Conservation (phyloP, 35 echinoderm and acorn worm species). For the Holothuria glaberrima region DNA sequence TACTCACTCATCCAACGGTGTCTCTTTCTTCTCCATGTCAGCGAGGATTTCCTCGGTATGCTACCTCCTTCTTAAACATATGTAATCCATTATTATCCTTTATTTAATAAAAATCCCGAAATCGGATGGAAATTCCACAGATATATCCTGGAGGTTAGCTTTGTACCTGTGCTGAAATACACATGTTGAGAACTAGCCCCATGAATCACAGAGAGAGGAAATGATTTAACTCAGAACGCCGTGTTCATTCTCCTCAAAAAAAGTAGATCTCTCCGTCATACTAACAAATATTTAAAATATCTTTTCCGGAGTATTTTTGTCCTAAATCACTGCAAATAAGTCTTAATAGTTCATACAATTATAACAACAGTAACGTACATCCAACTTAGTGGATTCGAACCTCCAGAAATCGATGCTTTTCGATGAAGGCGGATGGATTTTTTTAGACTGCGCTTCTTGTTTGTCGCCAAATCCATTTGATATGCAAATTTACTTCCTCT, state of each 20-base stretch:
- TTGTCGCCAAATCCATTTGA: conserved; percentile 91
- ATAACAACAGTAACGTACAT: background rate
- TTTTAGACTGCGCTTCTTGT: conserved; percentile 51
- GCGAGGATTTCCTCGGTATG: conserved; percentile 62
- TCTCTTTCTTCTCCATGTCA: conserved; percentile 89
- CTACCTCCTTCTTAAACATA: conserved; percentile 52
- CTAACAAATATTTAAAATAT: conserved; percentile 31
- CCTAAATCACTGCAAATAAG: background rate
- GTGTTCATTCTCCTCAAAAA: conserved; percentile 3
- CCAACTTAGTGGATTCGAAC: background rate
- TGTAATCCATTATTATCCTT: conserved; percentile 66
- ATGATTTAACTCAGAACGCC: conserved; percentile 50
- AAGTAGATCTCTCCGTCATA: conserved; percentile 15
- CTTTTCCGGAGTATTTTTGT: background rate
- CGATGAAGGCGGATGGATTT: conserved; percentile 47
- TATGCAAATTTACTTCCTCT: conserved; percentile 99
- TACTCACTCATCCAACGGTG: conserved; percentile 86
- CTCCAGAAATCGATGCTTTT: background rate
- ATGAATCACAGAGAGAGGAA: conserved; percentile 68
- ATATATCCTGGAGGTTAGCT: conserved; percentile 32
- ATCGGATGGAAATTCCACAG: conserved; percentile 48
- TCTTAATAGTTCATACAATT: background rate
- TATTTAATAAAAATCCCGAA: conserved; percentile 36
- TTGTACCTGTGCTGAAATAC: conserved; percentile 54
- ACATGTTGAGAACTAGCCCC: conserved; percentile 58